Percentiles rank a stretch among this genome's conserved stretches.
phyloP scores from a whole-genome alignment of 2,797 vertebrate genomes.

The Pampus argenteus region DNA sequence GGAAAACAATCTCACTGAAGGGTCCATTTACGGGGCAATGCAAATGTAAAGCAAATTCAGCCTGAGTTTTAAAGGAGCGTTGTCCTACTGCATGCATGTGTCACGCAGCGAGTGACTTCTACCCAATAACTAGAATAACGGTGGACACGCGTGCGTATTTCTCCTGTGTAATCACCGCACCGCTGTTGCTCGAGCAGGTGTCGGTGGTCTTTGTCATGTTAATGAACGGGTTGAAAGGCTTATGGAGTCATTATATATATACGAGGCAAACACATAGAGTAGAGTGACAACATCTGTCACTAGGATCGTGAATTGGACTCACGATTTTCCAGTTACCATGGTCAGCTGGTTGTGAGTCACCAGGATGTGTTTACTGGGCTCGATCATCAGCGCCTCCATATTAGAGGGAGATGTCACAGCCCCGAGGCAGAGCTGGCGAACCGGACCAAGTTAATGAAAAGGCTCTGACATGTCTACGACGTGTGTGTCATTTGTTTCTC shows the following conservation, averaged over 20 bases:
- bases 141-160: constrained; percentile 40
- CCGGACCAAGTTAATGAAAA: too few species aligned
- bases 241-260: constrained; percentile 42
- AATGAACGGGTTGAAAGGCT: constrained; percentile 57
- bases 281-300: constrained; percentile 43
- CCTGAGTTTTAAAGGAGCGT: constrained; percentile 6
- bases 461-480: background rate
- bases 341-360: constrained; percentile 50
- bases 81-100: background rate
- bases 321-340: constrained; percentile 43
- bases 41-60: background rate
- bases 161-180: constrained; percentile 51
- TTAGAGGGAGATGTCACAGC: constrained; percentile 30
- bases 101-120: constrained; percentile 17
- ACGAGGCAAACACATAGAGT: constrained; percentile 29
- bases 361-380: constrained; percentile 41
- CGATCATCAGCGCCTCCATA: constrained; percentile 29
- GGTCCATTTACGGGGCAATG: too few species aligned
- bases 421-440: too few species aligned
- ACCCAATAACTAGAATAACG: constrained; percentile 38
- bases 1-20: background rate
- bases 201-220: constrained; percentile 25
- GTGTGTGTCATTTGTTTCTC: background rate
- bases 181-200: constrained; percentile 24
- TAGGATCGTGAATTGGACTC: constrained; percentile 30